A percentile compares a stretch with the other conserved stretches of the same genome.
These are phyloP conservation scores for Lydus trimaculatus DNA, from an alignment of 2,888 invertebrate genomes.

Conservation along the genomic window DNA sequence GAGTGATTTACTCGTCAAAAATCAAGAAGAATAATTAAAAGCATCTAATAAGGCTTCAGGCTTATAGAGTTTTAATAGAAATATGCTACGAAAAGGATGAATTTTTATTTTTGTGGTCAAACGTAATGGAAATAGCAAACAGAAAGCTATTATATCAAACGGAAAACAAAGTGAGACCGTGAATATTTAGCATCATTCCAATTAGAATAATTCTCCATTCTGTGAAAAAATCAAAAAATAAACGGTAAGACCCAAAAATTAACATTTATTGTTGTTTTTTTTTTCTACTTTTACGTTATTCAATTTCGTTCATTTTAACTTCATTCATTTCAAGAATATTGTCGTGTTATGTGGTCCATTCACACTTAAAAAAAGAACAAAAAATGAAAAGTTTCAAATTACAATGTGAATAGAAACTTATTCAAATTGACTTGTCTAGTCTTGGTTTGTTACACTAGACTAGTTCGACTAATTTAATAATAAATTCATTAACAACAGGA, in stretches of 20 bases:
- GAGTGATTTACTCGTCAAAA: too few relatives aligned
- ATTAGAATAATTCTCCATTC: not conserved
- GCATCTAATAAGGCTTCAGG: too few relatives aligned
- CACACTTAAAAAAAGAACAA: too few relatives aligned
- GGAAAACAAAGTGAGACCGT: not conserved
- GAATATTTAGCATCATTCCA: not conserved
- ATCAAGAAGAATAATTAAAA: too few relatives aligned
- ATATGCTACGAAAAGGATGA: too few relatives aligned
- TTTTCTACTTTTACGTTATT: not conserved
- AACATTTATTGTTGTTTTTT: not conserved
- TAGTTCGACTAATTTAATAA: slow-evolving; percentile 16
- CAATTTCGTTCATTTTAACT: not conserved
- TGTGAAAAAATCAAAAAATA: not conserved
- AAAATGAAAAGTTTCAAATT: not conserved
- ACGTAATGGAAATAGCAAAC: too few relatives aligned
- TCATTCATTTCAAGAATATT: not conserved
- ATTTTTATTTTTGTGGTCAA: too few relatives aligned
- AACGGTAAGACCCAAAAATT: not conserved
- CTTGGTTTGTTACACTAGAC: slow-evolving; percentile 21
- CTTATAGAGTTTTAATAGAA: too few relatives aligned
- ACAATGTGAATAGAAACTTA: slow-evolving; percentile 10
- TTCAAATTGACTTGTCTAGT: slow-evolving; percentile 15
- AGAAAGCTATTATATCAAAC: too few relatives aligned
- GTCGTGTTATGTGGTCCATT: not conserved
- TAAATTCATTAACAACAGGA: slow-evolving; percentile 2